Conservation (phyloP, 1,140 invertebrate genomes). For the Chironomus tepperi region DNA sequence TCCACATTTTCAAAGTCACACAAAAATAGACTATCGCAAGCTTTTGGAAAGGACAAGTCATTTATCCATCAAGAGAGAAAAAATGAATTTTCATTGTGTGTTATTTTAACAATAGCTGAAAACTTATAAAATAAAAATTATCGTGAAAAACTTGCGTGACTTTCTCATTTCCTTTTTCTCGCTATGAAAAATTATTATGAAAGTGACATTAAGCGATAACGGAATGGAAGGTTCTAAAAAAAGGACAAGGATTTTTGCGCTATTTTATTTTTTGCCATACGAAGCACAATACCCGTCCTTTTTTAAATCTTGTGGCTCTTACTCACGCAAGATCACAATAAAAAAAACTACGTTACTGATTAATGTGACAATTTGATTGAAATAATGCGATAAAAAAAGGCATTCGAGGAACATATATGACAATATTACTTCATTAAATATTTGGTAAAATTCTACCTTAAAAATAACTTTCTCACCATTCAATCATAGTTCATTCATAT, state of each 20-base stretch:
- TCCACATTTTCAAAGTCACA: no score
- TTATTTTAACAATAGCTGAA: neutral
- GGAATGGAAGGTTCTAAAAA: neutral
- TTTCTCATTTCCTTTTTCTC: neutral
- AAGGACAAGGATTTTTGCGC: neutral
- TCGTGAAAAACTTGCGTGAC: neutral
- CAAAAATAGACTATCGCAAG: no score
- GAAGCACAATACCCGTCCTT: no score
- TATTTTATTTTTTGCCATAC: no score
- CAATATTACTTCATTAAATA: constrained; percentile 9
- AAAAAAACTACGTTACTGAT: neutral
- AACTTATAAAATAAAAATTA: no score
- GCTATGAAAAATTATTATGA: neutral
- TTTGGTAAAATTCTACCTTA: neutral
- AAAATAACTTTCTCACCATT: neutral
- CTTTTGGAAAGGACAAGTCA: no score
- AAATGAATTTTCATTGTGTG: neutral
- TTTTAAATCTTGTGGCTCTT: no score
- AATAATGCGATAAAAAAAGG: neutral
- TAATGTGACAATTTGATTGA: constrained; percentile 4
- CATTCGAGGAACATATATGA: neutral
- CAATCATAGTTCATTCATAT: neutral
- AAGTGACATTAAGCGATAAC: constrained; percentile 12
- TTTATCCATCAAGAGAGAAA: no score
- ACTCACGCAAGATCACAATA: no score